Conservation (phyloP, 2,888 invertebrate species). For the Scaptomyza flava region DNA sequence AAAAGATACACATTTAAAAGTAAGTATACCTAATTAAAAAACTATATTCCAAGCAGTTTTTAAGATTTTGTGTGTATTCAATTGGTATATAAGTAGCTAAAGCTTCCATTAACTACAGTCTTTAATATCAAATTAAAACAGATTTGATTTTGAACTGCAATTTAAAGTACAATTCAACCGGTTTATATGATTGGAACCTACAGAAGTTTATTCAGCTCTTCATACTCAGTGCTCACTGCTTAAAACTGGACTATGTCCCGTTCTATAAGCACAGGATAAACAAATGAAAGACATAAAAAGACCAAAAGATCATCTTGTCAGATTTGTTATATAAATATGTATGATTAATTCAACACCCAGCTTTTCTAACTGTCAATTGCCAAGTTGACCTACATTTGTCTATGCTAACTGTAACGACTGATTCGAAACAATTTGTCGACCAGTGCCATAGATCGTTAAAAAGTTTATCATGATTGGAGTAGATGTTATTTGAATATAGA, state of each 20-base stretch:
- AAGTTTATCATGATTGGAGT: conserved; percentile 31
- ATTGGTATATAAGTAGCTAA: background rate
- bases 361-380: conserved; percentile 7
- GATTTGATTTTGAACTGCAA: background rate
- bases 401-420: conserved; percentile 8
- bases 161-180: background rate
- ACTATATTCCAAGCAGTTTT: background rate
- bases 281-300: background rate
- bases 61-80: background rate
- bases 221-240: no score
- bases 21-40: conserved; percentile 8
- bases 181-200: background rate
- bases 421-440: conserved; percentile 42
- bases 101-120: background rate
- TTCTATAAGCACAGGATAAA: background rate
- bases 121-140: background rate
- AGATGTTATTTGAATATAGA: conserved; percentile 31
- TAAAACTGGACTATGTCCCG: no score
- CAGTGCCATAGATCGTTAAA: conserved; percentile 20
- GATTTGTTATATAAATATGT: conserved; percentile 1
- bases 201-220: no score
- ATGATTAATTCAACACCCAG: conserved; percentile 4
- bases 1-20: conserved; percentile 1
- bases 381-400: conserved; percentile 31
- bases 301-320: conserved; percentile 3